phyloP scores from a whole-genome alignment of 2,113 vertebrate genomes.

The Myotis yumanensis region DNA sequence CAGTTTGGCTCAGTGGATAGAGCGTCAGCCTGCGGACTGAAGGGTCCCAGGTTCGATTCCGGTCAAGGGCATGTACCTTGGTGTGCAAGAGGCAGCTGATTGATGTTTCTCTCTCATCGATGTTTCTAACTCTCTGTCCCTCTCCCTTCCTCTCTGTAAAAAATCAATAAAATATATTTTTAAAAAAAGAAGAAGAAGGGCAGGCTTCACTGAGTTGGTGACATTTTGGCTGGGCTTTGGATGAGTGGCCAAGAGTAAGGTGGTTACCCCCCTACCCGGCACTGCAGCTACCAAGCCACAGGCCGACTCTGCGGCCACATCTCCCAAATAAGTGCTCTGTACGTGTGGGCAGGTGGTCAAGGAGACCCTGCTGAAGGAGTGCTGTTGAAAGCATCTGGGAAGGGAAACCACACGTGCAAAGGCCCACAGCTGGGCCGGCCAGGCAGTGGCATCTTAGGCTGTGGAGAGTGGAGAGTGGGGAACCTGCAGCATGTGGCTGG shows the following conservation, averaged over 20 bases:
- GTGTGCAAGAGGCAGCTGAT: too few relatives aligned
- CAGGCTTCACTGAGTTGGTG: slow-evolving; percentile 30
- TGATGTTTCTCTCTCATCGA: too few relatives aligned
- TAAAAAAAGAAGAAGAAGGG: not conserved
- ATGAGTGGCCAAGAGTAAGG: not conserved
- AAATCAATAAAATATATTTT: too few relatives aligned
- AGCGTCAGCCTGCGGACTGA: too few relatives aligned
- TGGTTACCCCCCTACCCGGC: not conserved
- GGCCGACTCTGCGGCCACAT: not conserved
- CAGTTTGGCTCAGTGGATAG: too few relatives aligned
- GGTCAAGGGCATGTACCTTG: too few relatives aligned
- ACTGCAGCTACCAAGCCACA: not conserved
- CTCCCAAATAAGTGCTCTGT: not conserved
- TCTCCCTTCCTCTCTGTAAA: too few relatives aligned
- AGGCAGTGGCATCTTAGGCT: too few relatives aligned
- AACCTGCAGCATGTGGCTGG: not conserved
- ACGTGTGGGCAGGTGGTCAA: not conserved
- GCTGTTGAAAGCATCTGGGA: not conserved
- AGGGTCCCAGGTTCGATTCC: too few relatives aligned
- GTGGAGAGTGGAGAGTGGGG: not conserved
- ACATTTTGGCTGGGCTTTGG: not conserved
- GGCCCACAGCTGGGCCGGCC: not conserved
- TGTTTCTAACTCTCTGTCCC: too few relatives aligned
- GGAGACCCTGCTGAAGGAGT: not conserved
- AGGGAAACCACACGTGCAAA: not conserved